phyloP scores from a whole-genome alignment of 2,888 invertebrate genomes.

The Synanthedon myopaeformis region DNA sequence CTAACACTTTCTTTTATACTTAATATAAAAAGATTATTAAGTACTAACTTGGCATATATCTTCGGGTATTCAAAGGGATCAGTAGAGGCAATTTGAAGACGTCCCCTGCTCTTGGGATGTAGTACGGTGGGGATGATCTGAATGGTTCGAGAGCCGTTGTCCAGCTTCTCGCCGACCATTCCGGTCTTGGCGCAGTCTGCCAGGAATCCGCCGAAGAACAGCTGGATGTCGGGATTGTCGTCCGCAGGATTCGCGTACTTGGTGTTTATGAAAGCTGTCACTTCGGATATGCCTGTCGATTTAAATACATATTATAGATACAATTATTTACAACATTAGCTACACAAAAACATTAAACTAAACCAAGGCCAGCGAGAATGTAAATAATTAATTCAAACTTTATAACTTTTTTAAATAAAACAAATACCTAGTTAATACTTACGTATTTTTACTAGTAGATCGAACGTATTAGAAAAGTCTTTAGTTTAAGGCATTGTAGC shows the following conservation, averaged over 20 bases:
- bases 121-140: conserved; percentile 83
- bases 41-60: conserved; percentile 83
- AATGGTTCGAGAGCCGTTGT: conserved; percentile 76
- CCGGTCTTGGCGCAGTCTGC: conserved; percentile 89
- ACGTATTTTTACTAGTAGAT: no score
- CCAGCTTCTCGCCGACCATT: conserved; percentile 83
- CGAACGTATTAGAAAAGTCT: no score
- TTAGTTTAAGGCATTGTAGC: no score
- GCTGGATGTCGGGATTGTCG: conserved; percentile 87
- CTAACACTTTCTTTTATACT: no score
- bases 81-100: conserved; percentile 76
- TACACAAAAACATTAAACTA: no score
- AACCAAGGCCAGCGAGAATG: no score
- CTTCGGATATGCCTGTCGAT: conserved; percentile 79
- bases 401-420: no score
- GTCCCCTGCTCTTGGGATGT: conserved; percentile 89
- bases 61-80: conserved; percentile 86
- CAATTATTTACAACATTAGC: no score
- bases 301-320: not conserved
- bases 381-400: no score
- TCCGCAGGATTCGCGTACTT: conserved; percentile 80
- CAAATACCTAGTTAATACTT: no score
- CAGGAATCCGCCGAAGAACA: conserved; percentile 88
- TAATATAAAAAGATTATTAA: no score
- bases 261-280: conserved; percentile 85